These are phyloP conservation scores for Onychostoma macrolepis DNA, from an alignment of 2,113 vertebrate genomes.

Conservation along the genomic window DNA sequence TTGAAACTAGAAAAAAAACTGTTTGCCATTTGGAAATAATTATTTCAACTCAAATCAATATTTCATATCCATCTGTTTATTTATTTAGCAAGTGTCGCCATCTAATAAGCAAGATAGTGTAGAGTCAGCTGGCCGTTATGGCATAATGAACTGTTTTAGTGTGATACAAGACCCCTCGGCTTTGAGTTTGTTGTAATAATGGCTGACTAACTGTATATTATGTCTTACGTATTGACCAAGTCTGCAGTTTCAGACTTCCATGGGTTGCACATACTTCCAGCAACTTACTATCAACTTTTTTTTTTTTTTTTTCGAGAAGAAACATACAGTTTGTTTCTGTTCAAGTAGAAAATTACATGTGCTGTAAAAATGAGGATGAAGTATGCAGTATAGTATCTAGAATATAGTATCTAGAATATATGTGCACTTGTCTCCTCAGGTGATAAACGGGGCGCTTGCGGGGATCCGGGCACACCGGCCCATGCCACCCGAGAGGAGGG, in stretches of 20 bases:
- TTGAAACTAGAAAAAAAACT: background rate
- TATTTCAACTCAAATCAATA: background rate
- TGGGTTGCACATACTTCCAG: background rate
- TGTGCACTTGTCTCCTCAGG: conserved; percentile 74
- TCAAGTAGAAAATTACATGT: background rate
- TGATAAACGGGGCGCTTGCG: conserved; percentile 84
- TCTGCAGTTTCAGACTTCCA: background rate
- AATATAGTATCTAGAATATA: conserved; percentile 14
- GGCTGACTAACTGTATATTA: background rate
- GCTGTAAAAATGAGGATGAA: background rate
- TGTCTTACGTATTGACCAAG: background rate
- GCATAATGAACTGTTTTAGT: background rate
- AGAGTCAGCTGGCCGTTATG: background rate
- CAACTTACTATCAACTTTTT: background rate
- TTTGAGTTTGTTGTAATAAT: background rate
- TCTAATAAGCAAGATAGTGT: background rate
- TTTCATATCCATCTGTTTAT: background rate
- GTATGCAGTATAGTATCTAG: conserved; percentile 26
- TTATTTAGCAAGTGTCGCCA: background rate
- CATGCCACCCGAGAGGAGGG: conserved; percentile 90
- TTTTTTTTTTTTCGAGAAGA: background rate
- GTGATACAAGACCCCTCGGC: background rate
- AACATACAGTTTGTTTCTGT: background rate
- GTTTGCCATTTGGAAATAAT: background rate
- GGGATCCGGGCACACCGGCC: conserved; percentile 92